Conservation (phyloP, 2,888 invertebrate species). For the Andrena trimmerana region DNA sequence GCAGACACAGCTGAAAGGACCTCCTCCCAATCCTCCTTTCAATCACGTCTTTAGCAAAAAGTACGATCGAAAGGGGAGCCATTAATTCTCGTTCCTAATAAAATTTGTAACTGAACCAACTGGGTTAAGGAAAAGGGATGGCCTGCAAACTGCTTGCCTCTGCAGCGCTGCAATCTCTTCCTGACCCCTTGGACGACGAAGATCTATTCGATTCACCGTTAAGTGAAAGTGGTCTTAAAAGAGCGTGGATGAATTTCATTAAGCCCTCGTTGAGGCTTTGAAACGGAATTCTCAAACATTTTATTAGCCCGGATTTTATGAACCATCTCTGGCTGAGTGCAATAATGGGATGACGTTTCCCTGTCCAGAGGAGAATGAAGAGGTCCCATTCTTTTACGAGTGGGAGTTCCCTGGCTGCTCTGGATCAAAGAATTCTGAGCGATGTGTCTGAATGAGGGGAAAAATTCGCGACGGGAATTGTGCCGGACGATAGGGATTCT, state of each 20-base stretch:
- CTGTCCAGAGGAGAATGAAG: neutral
- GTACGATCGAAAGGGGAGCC: slow-evolving; percentile 16
- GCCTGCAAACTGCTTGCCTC: slow-evolving; percentile 3
- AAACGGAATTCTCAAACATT: slow-evolving; percentile 19
- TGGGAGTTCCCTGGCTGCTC: neutral
- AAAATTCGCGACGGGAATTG: neutral
- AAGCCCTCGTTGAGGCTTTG: neutral
- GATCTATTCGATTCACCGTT: slow-evolving; percentile 39
- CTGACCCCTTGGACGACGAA: slow-evolving; percentile 1
- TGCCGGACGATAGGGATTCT: neutral
- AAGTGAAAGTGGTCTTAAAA: neutral
- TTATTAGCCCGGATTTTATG: slow-evolving; percentile 26
- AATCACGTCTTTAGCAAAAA: slow-evolving; percentile 37
- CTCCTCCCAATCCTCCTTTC: neutral
- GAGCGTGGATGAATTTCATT: slow-evolving; percentile 32
- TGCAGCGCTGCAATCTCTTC: slow-evolving; percentile 9
- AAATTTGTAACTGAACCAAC: slow-evolving; percentile 35
- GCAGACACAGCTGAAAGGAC: neutral
- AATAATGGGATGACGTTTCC: neutral
- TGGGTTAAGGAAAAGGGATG: slow-evolving; percentile 16
- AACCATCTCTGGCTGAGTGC: neutral
- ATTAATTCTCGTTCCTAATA: slow-evolving; percentile 33
- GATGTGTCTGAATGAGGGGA: neutral
- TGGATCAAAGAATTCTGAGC: neutral
- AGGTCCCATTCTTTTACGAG: slow-evolving; percentile 1